Evolutionary conservation across 2,113 vertebrate genomes (phyloP).

Genomic region (Neolamprologus devosi): DNA sequence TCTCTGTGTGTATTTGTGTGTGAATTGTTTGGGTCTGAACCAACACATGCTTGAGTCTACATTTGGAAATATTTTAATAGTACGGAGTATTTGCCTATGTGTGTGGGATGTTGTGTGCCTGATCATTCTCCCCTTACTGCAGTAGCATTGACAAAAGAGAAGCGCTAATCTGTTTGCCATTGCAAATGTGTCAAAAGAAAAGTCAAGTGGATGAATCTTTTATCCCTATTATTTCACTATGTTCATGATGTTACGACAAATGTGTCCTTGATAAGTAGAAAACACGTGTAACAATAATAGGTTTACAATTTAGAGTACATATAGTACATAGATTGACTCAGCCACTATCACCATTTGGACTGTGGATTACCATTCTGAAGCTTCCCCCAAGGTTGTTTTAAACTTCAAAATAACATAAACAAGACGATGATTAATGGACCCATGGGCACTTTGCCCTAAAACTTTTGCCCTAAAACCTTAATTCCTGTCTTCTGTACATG

Average conservation of each 20-base stretch:
- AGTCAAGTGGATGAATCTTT: neutral
- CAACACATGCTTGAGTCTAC: neutral
- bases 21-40: neutral
- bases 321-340: neutral
- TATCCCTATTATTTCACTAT: neutral
- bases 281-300: neutral
- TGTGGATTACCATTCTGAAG: neutral
- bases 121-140: neutral
- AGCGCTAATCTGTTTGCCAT: neutral
- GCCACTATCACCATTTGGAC: neutral
- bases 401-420: neutral
- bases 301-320: neutral
- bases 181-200: slow-evolving; percentile 4
- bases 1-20: neutral
- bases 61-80: neutral
- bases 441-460: neutral
- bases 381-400: neutral
- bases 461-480: neutral
- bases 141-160: neutral
- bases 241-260: neutral
- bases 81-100: neutral
- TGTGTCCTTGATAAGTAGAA: neutral
- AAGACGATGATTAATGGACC: neutral
- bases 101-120: neutral
- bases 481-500: neutral